Percentiles rank a stretch among this genome's conserved stretches.
Evolutionary conservation across 2,888 invertebrate genomes (phyloP).

Genomic region (Netelia inedita): DNA sequence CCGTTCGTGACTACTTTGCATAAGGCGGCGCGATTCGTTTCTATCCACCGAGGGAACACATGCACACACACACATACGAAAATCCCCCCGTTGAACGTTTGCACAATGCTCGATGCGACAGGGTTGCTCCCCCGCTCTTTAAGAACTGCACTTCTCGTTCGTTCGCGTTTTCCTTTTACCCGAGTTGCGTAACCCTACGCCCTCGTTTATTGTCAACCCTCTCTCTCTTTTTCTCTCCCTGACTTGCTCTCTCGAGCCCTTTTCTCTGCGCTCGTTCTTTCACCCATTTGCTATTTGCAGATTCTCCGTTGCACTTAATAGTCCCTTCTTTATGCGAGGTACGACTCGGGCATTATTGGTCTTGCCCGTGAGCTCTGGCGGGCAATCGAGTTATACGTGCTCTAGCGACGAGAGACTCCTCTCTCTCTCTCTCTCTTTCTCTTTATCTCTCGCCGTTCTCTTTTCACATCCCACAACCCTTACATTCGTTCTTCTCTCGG

Average conservation of each 20-base stretch:
- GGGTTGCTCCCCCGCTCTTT: constrained; percentile 30
- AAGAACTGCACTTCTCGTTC: constrained; percentile 58
- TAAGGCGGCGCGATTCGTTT: constrained; percentile 71
- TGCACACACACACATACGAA: not conserved
- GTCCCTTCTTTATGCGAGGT: constrained; percentile 49
- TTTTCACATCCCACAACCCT: not conserved
- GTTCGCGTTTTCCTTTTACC: constrained; percentile 39
- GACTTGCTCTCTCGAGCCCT: not conserved
- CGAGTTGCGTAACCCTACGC: not conserved
- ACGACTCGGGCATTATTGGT: constrained; percentile 40
- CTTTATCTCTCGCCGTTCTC: not conserved
- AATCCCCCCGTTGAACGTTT: constrained; percentile 28
- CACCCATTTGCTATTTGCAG: constrained; percentile 46
- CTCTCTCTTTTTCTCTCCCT: constrained; percentile 14
- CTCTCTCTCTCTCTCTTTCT: not conserved
- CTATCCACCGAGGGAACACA: constrained; percentile 17
- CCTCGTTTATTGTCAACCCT: constrained; percentile 40
- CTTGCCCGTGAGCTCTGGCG: constrained; percentile 18
- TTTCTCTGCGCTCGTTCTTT: constrained; percentile 7
- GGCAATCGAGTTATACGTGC: constrained; percentile 46
- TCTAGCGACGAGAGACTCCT: constrained; percentile 1
- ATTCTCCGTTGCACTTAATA: constrained; percentile 54
- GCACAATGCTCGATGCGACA: constrained; percentile 44
- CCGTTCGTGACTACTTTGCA: constrained; percentile 79
- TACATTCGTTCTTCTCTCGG: not conserved